Evolutionary conservation across 2,888 invertebrate species (phyloP), one percentile per base, ranked within the genome.

Genomic region (Phalangium opilio): DNA sequence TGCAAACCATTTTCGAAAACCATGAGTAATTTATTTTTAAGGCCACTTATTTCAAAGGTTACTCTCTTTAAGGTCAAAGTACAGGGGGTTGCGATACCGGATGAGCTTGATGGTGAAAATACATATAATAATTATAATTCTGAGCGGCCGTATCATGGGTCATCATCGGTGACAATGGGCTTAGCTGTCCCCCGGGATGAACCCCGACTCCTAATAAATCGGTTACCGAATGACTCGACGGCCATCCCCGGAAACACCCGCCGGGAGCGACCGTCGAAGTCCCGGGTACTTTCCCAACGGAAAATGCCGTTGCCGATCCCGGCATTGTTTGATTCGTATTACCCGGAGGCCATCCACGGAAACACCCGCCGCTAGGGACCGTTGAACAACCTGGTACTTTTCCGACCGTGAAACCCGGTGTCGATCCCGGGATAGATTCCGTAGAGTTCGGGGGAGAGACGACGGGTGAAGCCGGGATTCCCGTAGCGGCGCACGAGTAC

Each of bases 161-260:
- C 21, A 46, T 48, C 3, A 35, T 33, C 10, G 49, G 35, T 8
- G 50, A 33, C 27, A 45, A 48, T 15, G 47, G 51, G 12, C 44
- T 12, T 20, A 49, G 47, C 20, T 47, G 51, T 14, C 44, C 27
- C 4, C 27, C 27, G 27, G 27, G 27, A 27, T 27, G 27, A n/a
- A n/a, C n/a, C n/a, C n/a, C n/a, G n/a, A n/a, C n/a, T n/a, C 52
- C 63, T 27, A 67, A 58, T 38, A 67, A 62, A 53, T 66, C 64
- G 14, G 63, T 60, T 12, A 67, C 64, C 3, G 65, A 59, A 57
- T 66, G 65, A 11, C 64, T 60, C 15, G 63, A 63, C 18, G 66
- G 65, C 66, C 66, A 67, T 46, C 53, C 38, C 48, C 51, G 46
- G 44, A 55, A 27, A 47, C 56, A 44, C 43, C 52, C 15, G 36